phyloP scores from a whole-genome alignment of 2,888 invertebrate genomes.

The Acrobeloides nanus region DNA sequence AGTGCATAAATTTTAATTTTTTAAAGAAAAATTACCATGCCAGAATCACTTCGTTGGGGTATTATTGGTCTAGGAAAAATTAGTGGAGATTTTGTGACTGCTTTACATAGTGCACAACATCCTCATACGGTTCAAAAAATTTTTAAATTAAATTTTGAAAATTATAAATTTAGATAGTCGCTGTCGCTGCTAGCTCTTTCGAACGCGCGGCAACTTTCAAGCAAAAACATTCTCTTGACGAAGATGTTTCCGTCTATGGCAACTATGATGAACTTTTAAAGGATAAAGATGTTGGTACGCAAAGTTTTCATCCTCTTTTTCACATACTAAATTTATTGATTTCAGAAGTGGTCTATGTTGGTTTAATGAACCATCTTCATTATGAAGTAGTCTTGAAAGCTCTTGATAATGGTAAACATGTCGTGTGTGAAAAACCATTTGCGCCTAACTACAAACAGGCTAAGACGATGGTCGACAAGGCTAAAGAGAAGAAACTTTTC shows the following conservation, averaged over 20 bases:
- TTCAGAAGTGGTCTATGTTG: slow-evolving; percentile 2
- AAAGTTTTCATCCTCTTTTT: too few species aligned
- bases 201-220: slow-evolving; percentile 3
- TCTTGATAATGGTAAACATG: slow-evolving; percentile 73
- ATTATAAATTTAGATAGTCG: neutral
- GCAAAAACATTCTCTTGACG: slow-evolving; percentile 61
- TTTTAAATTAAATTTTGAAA: slow-evolving; percentile 4
- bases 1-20: too few species aligned
- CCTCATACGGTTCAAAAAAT: neutral
- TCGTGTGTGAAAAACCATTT: slow-evolving; percentile 82
- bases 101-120: neutral
- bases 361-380: slow-evolving; percentile 66
- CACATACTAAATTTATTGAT: too few species aligned
- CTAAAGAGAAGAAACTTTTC: slow-evolving; percentile 68
- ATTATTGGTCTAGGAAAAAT: slow-evolving; percentile 6
- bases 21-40: neutral
- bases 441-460: slow-evolving; percentile 72
- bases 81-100: neutral
- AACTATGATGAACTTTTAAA: slow-evolving; percentile 55
- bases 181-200: slow-evolving; percentile 6
- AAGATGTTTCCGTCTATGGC: slow-evolving; percentile 63
- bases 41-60: slow-evolving; percentile 11
- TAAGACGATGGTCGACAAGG: slow-evolving; percentile 63
- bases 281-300: slow-evolving; percentile 58
- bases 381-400: slow-evolving; percentile 67